Conservation (phyloP, 2,888 invertebrate species). For the Luperina testacea region DNA sequence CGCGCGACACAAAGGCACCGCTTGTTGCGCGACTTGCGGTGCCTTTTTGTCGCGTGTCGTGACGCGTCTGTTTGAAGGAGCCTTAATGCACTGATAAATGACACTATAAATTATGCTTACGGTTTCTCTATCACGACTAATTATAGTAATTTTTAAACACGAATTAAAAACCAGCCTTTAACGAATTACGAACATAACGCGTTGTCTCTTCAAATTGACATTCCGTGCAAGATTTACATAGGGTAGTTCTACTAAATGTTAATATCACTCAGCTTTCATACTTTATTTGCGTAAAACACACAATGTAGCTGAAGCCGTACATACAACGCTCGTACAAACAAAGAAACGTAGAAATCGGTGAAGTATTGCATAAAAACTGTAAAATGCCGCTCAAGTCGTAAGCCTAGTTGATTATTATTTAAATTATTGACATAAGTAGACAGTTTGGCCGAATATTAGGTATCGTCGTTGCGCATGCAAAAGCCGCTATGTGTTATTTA, state of each 20-base stretch:
- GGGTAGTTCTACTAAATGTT: conserved; percentile 26
- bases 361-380: conserved; percentile 43
- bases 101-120: not conserved
- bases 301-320: conserved; percentile 12
- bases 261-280: conserved; percentile 46
- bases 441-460: not conserved
- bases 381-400: conserved; percentile 30
- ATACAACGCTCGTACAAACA: conserved; percentile 26
- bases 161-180: not conserved
- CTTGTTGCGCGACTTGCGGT: too few species aligned
- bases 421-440: conserved; percentile 48
- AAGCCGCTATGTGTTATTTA: too few species aligned
- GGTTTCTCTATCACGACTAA: not conserved
- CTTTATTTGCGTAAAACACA: conserved; percentile 26
- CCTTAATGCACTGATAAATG: too few species aligned
- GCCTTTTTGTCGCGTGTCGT: too few species aligned
- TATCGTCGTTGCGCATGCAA: too few species aligned
- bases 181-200: conserved; percentile 16
- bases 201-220: conserved; percentile 27
- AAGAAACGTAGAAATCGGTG: conserved; percentile 48
- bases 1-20: too few species aligned
- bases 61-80: too few species aligned
- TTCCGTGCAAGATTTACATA: conserved; percentile 39
- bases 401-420: conserved; percentile 46
- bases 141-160: not conserved